Base-by-base conservation (phyloP, 2,113 vertebrate genomes). In the Notothenia rossii region DNA sequence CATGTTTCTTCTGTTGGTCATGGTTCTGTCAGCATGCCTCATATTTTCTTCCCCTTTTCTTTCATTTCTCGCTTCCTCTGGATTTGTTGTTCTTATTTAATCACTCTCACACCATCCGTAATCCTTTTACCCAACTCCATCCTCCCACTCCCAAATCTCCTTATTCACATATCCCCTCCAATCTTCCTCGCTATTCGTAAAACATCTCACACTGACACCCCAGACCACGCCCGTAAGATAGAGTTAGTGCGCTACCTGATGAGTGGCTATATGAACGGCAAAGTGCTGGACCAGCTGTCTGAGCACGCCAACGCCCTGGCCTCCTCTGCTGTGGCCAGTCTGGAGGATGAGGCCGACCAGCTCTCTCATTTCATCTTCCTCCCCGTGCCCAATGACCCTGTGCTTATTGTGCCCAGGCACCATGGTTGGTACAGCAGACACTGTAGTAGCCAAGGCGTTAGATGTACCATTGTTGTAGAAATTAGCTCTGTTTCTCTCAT, bases 171-270 rank as follows among this genome's bases (percentile, higher is more conserved):
- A 0, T 70, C 0, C n/a, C 61, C 51, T 66, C 43, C 50, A 55
- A 83, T 77, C 53, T 29, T 25, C 68, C 48, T 50, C 75, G 45
- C 62, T 53, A 13, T 84, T 66, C n/a, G 10, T 66, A 50, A 73
- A 43, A 68, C 22, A 62, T 71, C 54, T 45, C 59, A 13, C 62
- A 36, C 25, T 17, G 1, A 46, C 65, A 74, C 60, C 80, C 82
- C 93, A 99, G 97, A 97, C 94, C 94, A 97, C 85, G 95, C 97
- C 66, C 96, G 96, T 95, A 98, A 97, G 93, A 97, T 97, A 86
- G 96, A 96, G 85, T 90, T 98, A 93, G 89, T 98, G 90, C 95
- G 94, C 83, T 98, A 97, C 95, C 96, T 99, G 33, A 93, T 98
- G 96, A 97, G 96, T 82, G 96, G 94, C 87, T 98, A 96, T 92